Conservation (phyloP, 2,113 vertebrate genomes). For the Pluvialis apricaria region DNA sequence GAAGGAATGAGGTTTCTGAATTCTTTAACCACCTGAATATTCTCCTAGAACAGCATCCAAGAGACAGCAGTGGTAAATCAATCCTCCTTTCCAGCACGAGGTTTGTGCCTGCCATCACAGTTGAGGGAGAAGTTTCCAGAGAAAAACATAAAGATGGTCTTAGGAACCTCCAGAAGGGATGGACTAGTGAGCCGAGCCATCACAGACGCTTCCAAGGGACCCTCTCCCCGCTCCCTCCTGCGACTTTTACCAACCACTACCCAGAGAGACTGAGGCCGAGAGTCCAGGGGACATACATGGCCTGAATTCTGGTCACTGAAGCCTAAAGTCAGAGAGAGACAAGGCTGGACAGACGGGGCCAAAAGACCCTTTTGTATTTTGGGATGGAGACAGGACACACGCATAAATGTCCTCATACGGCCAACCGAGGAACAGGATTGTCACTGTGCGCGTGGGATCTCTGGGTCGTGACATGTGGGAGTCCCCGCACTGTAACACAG, state of each 20-base stretch:
- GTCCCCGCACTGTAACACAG: accelerated
- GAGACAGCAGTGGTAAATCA: background rate
- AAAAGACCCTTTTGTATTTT: background rate
- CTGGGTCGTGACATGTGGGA: accelerated
- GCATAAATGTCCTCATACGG: accelerated
- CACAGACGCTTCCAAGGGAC: background rate
- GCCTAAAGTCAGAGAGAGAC: background rate
- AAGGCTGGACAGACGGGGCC: background rate
- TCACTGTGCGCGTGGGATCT: accelerated
- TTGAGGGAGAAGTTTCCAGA: background rate
- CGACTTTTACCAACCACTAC: background rate
- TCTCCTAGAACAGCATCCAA: background rate
- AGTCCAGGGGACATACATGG: accelerated
- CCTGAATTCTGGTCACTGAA: background rate
- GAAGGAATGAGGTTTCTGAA: background rate
- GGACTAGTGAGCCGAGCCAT: background rate
- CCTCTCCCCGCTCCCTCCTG: background rate
- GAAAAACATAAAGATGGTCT: background rate
- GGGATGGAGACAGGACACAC: background rate
- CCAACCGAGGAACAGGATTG: background rate
- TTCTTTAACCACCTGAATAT: background rate
- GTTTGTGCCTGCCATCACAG: background rate
- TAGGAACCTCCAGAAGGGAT: background rate
- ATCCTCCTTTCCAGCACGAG: background rate
- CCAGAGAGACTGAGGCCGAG: background rate